Evolutionary conservation across 2,888 invertebrate species (phyloP), one percentile per base, ranked within the genome.

Genomic region (Alentia gelatinosa): DNA sequence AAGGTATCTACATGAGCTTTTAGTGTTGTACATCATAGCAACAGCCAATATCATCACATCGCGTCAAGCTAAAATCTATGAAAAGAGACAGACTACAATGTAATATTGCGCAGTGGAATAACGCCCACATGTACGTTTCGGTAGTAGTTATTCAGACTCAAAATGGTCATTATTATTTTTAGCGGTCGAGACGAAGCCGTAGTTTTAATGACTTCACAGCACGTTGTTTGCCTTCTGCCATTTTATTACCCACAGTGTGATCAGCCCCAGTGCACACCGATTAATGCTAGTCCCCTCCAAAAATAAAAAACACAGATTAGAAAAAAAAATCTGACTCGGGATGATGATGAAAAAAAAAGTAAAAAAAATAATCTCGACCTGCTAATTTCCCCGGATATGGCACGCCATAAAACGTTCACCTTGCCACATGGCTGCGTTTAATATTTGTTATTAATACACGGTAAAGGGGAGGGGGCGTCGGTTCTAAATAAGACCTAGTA

Each of bases 201-300:
- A 35, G 79, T 39, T 79, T 74, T 79, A 79, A 79, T 79, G 79
- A 79, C 39, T 79, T 79, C 79, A 79, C 79, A n/a, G 39, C 79
- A 79, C 37, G 23, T n/a, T 79, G 79, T 79, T 35, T 79, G 39
- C 79, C 35, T 35, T 37, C 79, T 35, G 37, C 39, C 26, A 4
- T 79, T 79, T 79, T 79, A 79, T 79, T 79, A 79, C 26, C 79
- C 37, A 37, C 15, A 35, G 26, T 39, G 39, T 26, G 79, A 79
- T 35, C 12, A 39, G 79, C 79, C 12, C 39, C 79, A 79, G 79
- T 79, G 79, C 79, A 79, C 79, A 79, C 79, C 79, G 79, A 79
- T 79, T 79, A 39, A 35, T 23, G 37, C 79, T 23, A 0, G 39
- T n/a, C 15, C 26, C n/a, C 19, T 4, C n/a, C 12, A 26, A 33